phyloP scores from a whole-genome alignment of 2,113 vertebrate genomes.

The Perognathus longimembris region DNA sequence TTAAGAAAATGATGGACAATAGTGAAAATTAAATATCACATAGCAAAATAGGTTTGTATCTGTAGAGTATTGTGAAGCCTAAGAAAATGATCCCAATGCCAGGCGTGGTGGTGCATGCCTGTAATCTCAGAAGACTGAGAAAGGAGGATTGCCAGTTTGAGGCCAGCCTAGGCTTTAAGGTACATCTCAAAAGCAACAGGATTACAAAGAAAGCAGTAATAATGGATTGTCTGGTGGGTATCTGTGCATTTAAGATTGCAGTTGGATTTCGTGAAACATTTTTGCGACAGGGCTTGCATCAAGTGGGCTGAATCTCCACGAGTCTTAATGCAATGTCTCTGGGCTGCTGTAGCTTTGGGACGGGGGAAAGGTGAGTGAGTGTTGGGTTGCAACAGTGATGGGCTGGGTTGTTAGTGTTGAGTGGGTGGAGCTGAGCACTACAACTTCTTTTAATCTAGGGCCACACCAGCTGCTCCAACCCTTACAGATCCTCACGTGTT shows the following conservation, averaged over 20 bases:
- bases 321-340: neutral
- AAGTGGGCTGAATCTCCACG: neutral
- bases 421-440: neutral
- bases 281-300: neutral
- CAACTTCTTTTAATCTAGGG: neutral
- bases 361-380: neutral
- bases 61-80: accelerated
- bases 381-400: neutral
- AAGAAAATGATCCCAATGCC: neutral
- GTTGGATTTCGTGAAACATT: neutral
- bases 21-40: neutral
- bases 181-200: neutral
- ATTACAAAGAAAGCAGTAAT: neutral
- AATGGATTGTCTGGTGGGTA: no score
- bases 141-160: neutral
- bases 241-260: neutral
- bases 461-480: neutral
- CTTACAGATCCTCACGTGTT: neutral
- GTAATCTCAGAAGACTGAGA: no score
- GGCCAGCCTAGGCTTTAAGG: no score
- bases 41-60: neutral
- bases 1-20: neutral
- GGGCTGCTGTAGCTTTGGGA: neutral
- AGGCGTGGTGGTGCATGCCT: no score
- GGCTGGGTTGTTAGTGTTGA: neutral